Evolutionary conservation across 1,140 invertebrate species (phyloP).

Genomic region (Cyphomyrmex costatus): DNA sequence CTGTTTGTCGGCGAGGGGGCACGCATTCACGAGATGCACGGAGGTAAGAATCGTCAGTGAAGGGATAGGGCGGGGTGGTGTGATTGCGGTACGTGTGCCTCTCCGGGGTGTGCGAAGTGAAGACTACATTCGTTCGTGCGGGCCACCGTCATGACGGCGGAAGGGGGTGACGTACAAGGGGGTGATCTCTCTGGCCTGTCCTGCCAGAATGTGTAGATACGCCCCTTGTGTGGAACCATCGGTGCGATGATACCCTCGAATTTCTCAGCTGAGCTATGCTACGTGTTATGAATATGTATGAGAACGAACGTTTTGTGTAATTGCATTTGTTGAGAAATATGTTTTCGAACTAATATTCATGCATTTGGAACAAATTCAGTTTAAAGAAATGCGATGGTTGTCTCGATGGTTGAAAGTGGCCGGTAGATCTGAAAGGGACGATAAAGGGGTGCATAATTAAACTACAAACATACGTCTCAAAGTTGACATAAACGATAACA

Average conservation of each 20-base stretch:
- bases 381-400: constrained; percentile 10
- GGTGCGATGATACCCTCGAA: constrained; percentile 86
- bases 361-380: constrained; percentile 24
- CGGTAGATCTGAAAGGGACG: neutral
- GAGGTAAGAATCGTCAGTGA: constrained; percentile 68
- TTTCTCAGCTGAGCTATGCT: constrained; percentile 84
- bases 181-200: constrained; percentile 26
- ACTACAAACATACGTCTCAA: constrained; percentile 25
- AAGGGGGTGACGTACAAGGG: constrained; percentile 31
- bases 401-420: neutral
- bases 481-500: constrained; percentile 28
- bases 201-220: constrained; percentile 76
- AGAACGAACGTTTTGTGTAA: neutral
- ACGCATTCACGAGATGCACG: constrained; percentile 65
- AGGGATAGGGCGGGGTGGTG: constrained; percentile 47
- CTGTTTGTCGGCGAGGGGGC: constrained; percentile 84
- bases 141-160: constrained; percentile 44
- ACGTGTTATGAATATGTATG: neutral
- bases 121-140: constrained; percentile 66
- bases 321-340: constrained; percentile 42
- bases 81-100: constrained; percentile 77
- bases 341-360: constrained; percentile 27
- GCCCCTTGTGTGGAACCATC: constrained; percentile 85
- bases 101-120: constrained; percentile 69
- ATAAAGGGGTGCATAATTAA: constrained; percentile 40